Evolutionary conservation across 2,797 vertebrate genomes (phyloP).

Genomic region (Hydrolagus colliei): DNA sequence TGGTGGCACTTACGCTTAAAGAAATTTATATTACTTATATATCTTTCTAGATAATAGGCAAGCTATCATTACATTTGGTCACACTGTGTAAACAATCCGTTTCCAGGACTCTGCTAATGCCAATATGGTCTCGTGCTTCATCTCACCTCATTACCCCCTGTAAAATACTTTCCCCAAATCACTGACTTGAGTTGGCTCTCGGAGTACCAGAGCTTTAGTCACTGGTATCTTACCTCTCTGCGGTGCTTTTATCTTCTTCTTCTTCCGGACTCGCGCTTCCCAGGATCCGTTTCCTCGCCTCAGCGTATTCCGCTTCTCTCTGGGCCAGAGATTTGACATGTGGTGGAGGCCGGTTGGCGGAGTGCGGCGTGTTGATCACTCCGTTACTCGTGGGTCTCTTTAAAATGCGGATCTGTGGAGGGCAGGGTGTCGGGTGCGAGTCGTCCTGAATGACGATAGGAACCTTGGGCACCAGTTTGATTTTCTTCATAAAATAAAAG

Average conservation of each 20-base stretch:
- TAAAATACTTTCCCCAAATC: too few species aligned
- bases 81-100: too few species aligned
- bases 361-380: constrained; percentile 63
- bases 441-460: constrained; percentile 91
- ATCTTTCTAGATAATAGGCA: too few species aligned
- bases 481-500: constrained; percentile 58
- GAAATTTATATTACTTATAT: too few species aligned
- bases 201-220: too few species aligned
- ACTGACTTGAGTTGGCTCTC: too few species aligned
- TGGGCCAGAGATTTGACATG: constrained; percentile 91
- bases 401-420: constrained; percentile 90
- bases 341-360: constrained; percentile 68
- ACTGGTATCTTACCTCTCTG: constrained; percentile 63
- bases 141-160: too few species aligned
- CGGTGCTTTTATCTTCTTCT: constrained; percentile 77
- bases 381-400: constrained; percentile 90
- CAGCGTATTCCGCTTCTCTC: constrained; percentile 90
- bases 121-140: too few species aligned
- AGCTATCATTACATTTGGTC: too few species aligned
- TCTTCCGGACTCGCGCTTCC: constrained; percentile 90
- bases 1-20: too few species aligned
- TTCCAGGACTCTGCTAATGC: too few species aligned
- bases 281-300: constrained; percentile 88
- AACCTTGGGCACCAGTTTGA: constrained; percentile 73
- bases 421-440: constrained; percentile 74